Base-by-base conservation (phyloP, 2,797 vertebrate species). In the Trichosurus vulpecula region DNA sequence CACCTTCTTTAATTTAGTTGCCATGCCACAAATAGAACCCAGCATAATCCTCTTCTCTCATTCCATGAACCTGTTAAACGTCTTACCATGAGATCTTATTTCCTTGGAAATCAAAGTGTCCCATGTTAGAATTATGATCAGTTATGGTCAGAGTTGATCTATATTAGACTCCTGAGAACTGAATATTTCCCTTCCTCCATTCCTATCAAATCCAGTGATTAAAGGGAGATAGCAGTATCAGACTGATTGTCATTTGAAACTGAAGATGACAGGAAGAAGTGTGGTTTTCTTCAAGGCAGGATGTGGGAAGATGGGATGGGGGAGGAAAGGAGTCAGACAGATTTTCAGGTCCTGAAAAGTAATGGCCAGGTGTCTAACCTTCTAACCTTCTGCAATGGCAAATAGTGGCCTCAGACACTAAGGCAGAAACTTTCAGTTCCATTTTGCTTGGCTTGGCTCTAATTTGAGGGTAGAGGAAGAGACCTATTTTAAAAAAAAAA, bases 391-490 rank as follows among this genome's bases (percentile, higher is more conserved):
- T 95, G 92, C 93, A 55, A 93, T 52, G 93, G 25, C 90, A 95
- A 74, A 92, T 56, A 94, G 25, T 52, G 29, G 35, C 93, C 93
- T 96, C 95, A 94, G 25, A 52, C 92, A 47, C 95, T 93, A 41
- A 97, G 94, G 90, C 41, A 97, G 81, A 96, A 92, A 93, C 22
- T 30, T 41, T 56, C 94, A 41, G 22, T 94, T 94, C 61, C 51
- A 57, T 52, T 89, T 92, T 29, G 22, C 57, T 93, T 97, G 29
- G 12, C 57, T 93, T 96, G 94, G 92, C 30, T 66, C 55, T 93
- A 51, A 14, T 19, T 47, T 13, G 41, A n/a, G 6, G 52, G 51
- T 12, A 56, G 91, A 90, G 52, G 52, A 90, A 96, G 89, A 96
- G 95, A 92, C 54, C 81, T 93, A 41, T 95, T 54, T 93, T n/a